Evolutionary conservation across 2,797 vertebrate genomes (phyloP), one percentile per base, ranked within the genome.

Genomic region (Epinephelus coioides): DNA sequence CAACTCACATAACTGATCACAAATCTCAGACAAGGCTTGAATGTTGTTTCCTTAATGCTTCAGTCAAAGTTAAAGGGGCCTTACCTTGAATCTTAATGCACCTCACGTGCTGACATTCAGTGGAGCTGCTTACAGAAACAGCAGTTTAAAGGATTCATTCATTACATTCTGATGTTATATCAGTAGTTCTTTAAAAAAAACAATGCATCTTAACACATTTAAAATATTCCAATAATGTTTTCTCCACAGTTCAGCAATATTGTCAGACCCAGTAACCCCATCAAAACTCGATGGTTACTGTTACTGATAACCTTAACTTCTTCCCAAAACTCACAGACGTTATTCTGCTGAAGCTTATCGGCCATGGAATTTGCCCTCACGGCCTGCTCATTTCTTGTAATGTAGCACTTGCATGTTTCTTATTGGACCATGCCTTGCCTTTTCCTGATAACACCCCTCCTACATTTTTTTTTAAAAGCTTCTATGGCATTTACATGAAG

Each of bases 1-100:
- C 54, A 59, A 30, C 51, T 66, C 12, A 43, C 60, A 66, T 8
- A 55, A n/a, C 63, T 17, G 53, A 47, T 50, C 9, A 69, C 13
- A 75, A 55, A 34, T 53, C 23, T 69, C 30, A 59, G 5, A 46
- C 21, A 73, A 14, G 15, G 47, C 51, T 50, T 5, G 55, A 13
- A 25, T 11, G 73, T 54, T 72, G 61, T 38, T 76, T 19, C n/a
- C 46, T 59, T 81, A 81, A 81, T 86, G 73, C 81, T 86, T 77
- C 66, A 21, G 43, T 23, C 7, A 47, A 53, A 61, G 9, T 59
- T 51, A 75, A 76, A 59, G 38, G 18, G 38, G 23, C 30, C 21
- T 5, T 19, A 15, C 67, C 30, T 46, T 68, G 38, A 68, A 73
- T 40, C n/a, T 69, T 15, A 57, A 38, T 61, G 30, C 44, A 69